Evolutionary conservation across 1,140 invertebrate genomes (phyloP), one percentile per base, ranked within the genome.

Genomic region (Leptestheria dahalacensis): DNA sequence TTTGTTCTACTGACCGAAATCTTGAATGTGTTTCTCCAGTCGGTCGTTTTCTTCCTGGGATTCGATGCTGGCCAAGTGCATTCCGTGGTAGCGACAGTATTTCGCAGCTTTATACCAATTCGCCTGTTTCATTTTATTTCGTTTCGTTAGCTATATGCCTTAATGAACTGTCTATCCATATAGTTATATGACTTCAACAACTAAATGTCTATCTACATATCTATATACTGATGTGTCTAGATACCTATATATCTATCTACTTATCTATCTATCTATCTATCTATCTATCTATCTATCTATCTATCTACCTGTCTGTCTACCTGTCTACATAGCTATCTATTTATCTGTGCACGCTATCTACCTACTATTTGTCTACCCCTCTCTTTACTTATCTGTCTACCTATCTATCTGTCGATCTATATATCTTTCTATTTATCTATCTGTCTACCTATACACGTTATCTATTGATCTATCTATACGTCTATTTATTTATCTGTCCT

Each of bases 61-160:
- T 49, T 83, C 81, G 66, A 91, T 88, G 63, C 86, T 88, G 1
- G 87, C 87, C 65, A 92, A 77, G 68, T 91, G 87, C 87, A 92
- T 90, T 28, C 88, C 88, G 71, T 91, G 88, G 74, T 88, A 92
- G 33, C 88, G 77, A 69, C 88, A 91, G 69, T 88, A 92, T 69
- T 91, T 86, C n/a, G 85, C 80, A 3, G 88, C 85, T 70, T 86
- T 83, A 73, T 86, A 92, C 86, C 88, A 92, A 75, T 92, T 92
- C 3, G 88, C 88, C 88, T 91, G 73, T 52, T 18, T 3, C 9
- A 56, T 33, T 29, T 20, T 56, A 24, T 12, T 20, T 26, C 53
- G 15, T 20, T 52, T n/a, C n/a, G n/a, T n/a, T n/a, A n/a, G n/a
- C n/a, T n/a, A n/a, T n/a, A n/a, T n/a, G n/a, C n/a, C n/a, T n/a